Base-by-base conservation (phyloP, 2,113 vertebrate species). In the Brachypodius melanocephalos region DNA sequence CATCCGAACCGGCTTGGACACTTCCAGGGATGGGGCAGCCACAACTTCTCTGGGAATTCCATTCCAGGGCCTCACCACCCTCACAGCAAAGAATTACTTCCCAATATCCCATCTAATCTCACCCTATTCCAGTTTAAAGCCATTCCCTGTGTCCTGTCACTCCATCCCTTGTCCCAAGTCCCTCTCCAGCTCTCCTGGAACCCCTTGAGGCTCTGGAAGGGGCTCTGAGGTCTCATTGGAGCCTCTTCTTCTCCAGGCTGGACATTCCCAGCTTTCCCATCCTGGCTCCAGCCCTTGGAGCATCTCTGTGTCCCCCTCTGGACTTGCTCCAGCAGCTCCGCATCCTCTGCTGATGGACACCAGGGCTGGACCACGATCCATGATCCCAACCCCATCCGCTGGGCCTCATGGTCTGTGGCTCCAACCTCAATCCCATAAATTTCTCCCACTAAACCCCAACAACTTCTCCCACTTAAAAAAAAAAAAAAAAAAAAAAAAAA, bases 1-100 rank as follows among this genome's bases (percentile, higher is more conserved):
- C 0, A 0, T 17, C 48, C 42, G 63, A 0, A 1, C 10, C 21
- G n/a, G 19, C 16, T 17, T 2, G 24, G 5, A 38, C 52, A 52
- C 6, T 4, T 31, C 38, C 61, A 67, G 29, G 46, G 24, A 59
- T 31, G n/a, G 4, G 1, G 24, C 29, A 67, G 6, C 16, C 77
- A 74, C 45, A 67, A n/a, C 0, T 54, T 1, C 61, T 18, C 29
- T 59, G n/a, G 43, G 11, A 82, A 74, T 21, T 34, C 45, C 7
- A n/a, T 14, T 6, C 19, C 69, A 74, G 7, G 0, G 0, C 31
- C 21, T 55, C 58, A 1, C 2, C 31, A 34, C 3, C 15, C 32
- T 66, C 59, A 2, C 12, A 73, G 15, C 0, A 0, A 58, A 14
- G 12, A 73, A 29, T 58, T 58, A 1, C 32, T 58, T 74, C 45